Evolutionary conservation across 1,140 invertebrate species (phyloP).

Genomic region (Leptonema lineaticorne): DNA sequence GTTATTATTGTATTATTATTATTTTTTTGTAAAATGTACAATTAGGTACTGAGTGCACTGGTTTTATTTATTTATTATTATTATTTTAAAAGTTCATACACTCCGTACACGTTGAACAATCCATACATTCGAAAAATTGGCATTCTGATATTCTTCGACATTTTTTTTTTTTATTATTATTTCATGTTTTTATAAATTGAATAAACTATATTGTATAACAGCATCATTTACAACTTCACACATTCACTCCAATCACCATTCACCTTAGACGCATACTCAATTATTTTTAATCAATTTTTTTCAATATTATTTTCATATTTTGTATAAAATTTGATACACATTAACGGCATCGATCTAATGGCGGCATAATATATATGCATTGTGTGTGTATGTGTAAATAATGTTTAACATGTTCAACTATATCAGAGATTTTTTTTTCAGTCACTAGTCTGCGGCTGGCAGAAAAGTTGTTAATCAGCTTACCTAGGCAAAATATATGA

Average conservation of each 20-base stretch:
- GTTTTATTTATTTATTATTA: too few species aligned
- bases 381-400: slow-evolving; percentile 18
- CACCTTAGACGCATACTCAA: too few species aligned
- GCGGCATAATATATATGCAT: slow-evolving; percentile 35
- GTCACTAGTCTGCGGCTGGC: slow-evolving; percentile 15
- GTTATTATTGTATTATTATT: too few species aligned
- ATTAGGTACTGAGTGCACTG: too few species aligned
- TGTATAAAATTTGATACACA: slow-evolving; percentile 42
- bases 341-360: slow-evolving; percentile 34
- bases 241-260: slow-evolving; percentile 25
- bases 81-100: too few species aligned
- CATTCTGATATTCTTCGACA: not conserved
- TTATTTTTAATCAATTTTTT: not conserved
- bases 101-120: not conserved
- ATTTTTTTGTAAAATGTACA: too few species aligned
- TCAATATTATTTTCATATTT: slow-evolving; percentile 12
- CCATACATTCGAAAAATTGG: not conserved
- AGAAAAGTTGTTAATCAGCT: slow-evolving; percentile 31
- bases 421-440: slow-evolving; percentile 25
- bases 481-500: slow-evolving; percentile 20
- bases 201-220: too few species aligned
- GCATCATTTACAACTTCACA: slow-evolving; percentile 26
- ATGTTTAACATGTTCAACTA: slow-evolving; percentile 32
- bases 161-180: slow-evolving; percentile 17
- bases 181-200: slow-evolving; percentile 5